Conservation (phyloP, 2,113 vertebrate genomes). For the Cryptoleucopteryx plumbea region DNA sequence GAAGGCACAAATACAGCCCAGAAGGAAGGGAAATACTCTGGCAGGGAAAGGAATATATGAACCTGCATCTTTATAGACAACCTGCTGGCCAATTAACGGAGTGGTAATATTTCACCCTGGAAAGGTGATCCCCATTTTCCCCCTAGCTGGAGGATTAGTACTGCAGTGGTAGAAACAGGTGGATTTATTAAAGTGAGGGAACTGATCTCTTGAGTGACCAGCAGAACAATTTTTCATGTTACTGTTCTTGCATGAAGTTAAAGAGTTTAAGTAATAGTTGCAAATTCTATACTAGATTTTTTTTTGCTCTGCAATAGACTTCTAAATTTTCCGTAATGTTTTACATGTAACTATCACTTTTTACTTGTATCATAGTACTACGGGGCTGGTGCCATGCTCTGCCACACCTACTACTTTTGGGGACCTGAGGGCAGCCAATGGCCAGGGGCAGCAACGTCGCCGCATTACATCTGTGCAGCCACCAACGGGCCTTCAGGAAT, state of each 20-base stretch:
- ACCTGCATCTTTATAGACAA: background rate
- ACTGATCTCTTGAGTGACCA: background rate
- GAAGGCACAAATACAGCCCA: background rate
- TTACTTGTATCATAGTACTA: conserved; percentile 76
- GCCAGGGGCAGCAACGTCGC: conserved; percentile 94
- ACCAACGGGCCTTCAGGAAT: conserved; percentile 95
- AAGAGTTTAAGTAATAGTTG: background rate
- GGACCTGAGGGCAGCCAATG: conserved; percentile 93
- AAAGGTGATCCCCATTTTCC: background rate
- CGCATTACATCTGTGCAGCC: conserved; percentile 96
- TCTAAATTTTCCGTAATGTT: background rate
- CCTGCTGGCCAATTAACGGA: background rate
- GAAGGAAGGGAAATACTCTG: background rate
- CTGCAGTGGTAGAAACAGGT: background rate
- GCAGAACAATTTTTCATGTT: background rate
- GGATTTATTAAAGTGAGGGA: background rate
- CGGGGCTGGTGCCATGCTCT: conserved; percentile 95
- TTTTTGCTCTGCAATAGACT: background rate
- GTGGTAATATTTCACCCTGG: background rate
- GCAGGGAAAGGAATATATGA: background rate
- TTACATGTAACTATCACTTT: background rate
- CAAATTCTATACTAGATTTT: background rate
- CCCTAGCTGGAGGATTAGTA: background rate
- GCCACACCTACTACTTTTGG: conserved; percentile 97
- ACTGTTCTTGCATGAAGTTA: background rate